phyloP scores from a whole-genome alignment of 2,888 invertebrate genomes.

The Beris morrisii region DNA sequence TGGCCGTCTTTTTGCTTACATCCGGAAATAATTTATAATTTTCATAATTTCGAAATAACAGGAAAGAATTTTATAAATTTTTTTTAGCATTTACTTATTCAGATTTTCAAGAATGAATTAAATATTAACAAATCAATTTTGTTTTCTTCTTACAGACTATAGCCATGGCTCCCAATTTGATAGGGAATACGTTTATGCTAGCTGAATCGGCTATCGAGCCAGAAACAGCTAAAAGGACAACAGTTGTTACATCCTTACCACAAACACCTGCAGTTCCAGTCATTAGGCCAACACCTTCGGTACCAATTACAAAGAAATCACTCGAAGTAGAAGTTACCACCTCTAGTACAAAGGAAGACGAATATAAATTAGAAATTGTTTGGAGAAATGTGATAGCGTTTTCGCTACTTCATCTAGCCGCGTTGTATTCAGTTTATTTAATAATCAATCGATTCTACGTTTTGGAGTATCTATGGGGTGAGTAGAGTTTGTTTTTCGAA shows the following conservation, averaged over 20 bases:
- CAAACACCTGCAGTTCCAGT: background rate
- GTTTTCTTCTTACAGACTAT: slow-evolving; percentile 6
- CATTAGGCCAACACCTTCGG: slow-evolving; percentile 16
- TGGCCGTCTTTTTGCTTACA: no score
- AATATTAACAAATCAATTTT: background rate
- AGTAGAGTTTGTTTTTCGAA: slow-evolving; percentile 46
- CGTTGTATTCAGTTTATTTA: slow-evolving; percentile 64
- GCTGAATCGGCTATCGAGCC: slow-evolving; percentile 51
- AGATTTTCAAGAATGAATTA: background rate
- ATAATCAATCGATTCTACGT: slow-evolving; percentile 51
- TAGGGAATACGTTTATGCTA: slow-evolving; percentile 62
- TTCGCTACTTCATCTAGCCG: slow-evolving; percentile 67
- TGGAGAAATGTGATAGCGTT: slow-evolving; percentile 80
- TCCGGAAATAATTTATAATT: no score
- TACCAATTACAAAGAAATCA: slow-evolving; percentile 23
- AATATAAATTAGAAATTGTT: slow-evolving; percentile 67
- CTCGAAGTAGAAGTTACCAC: slow-evolving; percentile 25
- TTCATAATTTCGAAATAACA: no score
- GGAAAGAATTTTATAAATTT: background rate
- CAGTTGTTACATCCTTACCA: slow-evolving; percentile 1
- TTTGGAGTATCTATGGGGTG: slow-evolving; percentile 56
- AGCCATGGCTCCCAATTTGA: slow-evolving; percentile 65
- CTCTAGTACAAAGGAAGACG: slow-evolving; percentile 7
- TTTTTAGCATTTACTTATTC: background rate
- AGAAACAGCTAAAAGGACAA: slow-evolving; percentile 19